Base-by-base conservation (phyloP, 2,888 invertebrate genomes). In the Eurois occulta region DNA sequence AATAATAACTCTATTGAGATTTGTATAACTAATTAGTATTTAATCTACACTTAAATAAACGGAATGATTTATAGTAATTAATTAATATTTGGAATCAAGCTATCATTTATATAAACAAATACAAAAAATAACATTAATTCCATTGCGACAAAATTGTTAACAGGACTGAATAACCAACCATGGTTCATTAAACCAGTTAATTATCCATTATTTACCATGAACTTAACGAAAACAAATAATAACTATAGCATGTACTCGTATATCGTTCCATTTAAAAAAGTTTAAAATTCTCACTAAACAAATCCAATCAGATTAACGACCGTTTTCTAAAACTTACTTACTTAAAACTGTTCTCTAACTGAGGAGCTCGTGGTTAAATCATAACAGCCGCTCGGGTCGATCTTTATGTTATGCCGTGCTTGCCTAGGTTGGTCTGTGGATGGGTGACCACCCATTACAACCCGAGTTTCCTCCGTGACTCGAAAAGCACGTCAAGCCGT, bases 41-140 rank as follows among this genome's bases (percentile, higher is more conserved):
- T 58, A 24, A 46, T 58, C 18, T 11, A 2, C 8, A 28, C 2
- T 55, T 64, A 72, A 72, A 65, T 46, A 78, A 55, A 55, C 28
- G 24, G 2, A 38, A 46, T 65, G n/a, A 16, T 38, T 32, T 55
- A 80, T n/a, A 64, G 21, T 38, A 80, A 41, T 64, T 32, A 55
- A 65, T 62, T n/a, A 72, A 65, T 1, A 55, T 38, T 72, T 55
- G 21, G 18, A 38, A 66, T 16, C 65, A 66, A 28, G 24, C 24
- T 32, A 55, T 55, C 2, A 35, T 35, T 35, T 24, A 46, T 28
- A 13, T 35, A 38, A 65, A 55, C 52, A 46, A 72, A 43, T n/a
- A 55, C 24, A 43, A 52, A 24, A 52, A 46, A 55, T 3, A 35
- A 46, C 24, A 48, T n/a, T 24, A n/a, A 38, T 35, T 10, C 16